A percentile compares a stretch with the other conserved stretches of the same genome.
These are phyloP conservation scores for Autographa pulchrina DNA, from an alignment of 2,888 invertebrate genomes.

Conservation along the genomic window DNA sequence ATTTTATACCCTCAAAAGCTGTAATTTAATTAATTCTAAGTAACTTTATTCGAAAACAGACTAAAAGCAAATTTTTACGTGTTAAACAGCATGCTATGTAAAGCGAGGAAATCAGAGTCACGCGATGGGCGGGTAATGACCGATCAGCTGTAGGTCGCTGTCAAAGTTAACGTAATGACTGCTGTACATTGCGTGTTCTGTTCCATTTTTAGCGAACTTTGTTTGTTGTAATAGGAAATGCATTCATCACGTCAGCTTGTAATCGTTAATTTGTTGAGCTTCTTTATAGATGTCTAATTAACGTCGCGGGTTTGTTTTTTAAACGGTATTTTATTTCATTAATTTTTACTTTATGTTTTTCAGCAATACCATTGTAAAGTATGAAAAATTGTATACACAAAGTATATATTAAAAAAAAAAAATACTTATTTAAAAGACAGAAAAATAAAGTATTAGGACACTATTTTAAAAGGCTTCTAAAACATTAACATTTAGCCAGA, in stretches of 20 bases:
- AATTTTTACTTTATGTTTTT: too few species aligned
- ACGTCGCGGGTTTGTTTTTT: neutral
- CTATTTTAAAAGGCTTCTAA: too few species aligned
- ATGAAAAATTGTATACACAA: too few species aligned
- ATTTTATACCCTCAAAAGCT: slow-evolving; percentile 13
- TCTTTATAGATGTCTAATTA: neutral
- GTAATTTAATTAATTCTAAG: slow-evolving; percentile 41
- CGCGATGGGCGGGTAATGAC: slow-evolving; percentile 61
- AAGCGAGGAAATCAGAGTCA: slow-evolving; percentile 45
- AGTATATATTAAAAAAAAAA: too few species aligned
- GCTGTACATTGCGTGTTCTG: slow-evolving; percentile 46
- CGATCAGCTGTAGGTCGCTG: slow-evolving; percentile 54
- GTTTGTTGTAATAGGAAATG: slow-evolving; percentile 30
- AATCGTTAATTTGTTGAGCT: neutral
- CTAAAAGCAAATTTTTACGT: slow-evolving; percentile 49
- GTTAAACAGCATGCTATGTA: slow-evolving; percentile 57
- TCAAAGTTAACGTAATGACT: slow-evolving; percentile 55
- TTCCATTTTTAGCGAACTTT: slow-evolving; percentile 21
- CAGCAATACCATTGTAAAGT: too few species aligned
- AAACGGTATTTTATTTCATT: too few species aligned
- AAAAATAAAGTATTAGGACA: too few species aligned
- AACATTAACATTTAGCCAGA: too few species aligned
- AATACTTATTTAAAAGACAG: too few species aligned
- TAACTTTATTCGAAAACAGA: slow-evolving; percentile 47
- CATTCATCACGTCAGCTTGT: slow-evolving; percentile 7